phyloP scores from a whole-genome alignment of 1,140 invertebrate species.

The Mactra quadrangularis region DNA sequence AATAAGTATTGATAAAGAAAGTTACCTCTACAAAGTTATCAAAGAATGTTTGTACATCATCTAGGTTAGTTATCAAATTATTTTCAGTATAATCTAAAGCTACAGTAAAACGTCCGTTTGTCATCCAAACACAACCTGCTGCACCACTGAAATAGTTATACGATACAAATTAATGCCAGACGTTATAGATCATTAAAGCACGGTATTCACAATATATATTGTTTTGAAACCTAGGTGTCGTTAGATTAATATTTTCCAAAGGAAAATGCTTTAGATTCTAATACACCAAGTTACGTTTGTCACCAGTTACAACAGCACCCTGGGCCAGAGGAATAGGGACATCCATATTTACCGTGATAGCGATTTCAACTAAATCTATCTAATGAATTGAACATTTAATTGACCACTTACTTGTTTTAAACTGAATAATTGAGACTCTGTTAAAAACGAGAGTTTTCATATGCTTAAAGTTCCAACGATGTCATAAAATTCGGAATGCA shows the following conservation, averaged over 20 bases:
- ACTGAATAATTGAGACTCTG: no score
- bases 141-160: constrained; percentile 60
- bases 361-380: no score
- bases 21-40: constrained; percentile 61
- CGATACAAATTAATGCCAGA: neutral
- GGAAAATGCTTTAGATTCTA: no score
- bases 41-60: constrained; percentile 64
- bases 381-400: no score
- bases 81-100: constrained; percentile 65
- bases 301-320: no score
- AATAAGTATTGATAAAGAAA: neutral
- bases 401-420: no score
- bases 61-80: constrained; percentile 61
- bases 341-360: no score
- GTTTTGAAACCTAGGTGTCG: neutral
- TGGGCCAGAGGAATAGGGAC: no score
- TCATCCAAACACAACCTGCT: constrained; percentile 67
- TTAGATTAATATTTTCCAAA: neutral
- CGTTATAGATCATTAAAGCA: neutral
- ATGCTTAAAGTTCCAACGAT: no score
- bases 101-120: constrained; percentile 68
- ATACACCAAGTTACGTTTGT: no score
- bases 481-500: no score
- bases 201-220: neutral
- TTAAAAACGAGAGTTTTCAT: no score